Evolutionary conservation across 30 jellyfish, hydroid and myxozoan species (phyloP), one percentile per base, ranked within the genome.

Genomic region (Pelagia noctiluca): DNA sequence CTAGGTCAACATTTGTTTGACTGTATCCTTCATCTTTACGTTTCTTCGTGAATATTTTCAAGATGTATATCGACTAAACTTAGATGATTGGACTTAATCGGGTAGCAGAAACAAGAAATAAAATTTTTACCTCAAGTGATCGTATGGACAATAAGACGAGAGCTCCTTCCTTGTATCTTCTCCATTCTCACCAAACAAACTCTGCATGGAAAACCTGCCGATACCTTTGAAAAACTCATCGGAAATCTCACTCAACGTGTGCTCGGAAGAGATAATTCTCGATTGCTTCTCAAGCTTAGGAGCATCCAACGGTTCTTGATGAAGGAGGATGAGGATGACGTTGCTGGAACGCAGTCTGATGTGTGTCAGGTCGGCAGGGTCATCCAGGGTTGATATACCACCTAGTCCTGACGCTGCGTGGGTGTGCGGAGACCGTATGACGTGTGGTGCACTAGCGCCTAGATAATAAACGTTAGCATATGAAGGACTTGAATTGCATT

Each of bases 311-410:
- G 97, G 99, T 35, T 94, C 99, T 53, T 88, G 97, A 54, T 94
- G 99, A 28, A 94, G 90, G 7, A 94, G 86, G 37, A 88, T 53
- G 33, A 88, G 16, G 75, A 94, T 81, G 30, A 94, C 71, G 63
- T 94, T 88, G 76, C 90, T 94, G 19, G 99, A 75, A 35, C 96
- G 84, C n/a, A 88, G 35, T 63, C 72, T 83, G 30, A 88, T 37
- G 66, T 78, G 90, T 48, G 96, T 87, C 34, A 63, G 33, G 31
- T 94, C 96, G 5, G 90, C 52, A 8, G 91, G 52, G 54, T 94
- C 99, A 50, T 94, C 99, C 69, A 94, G 57, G 19, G 91, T 42
- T 3, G 97, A 69, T 47, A 94, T 52, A 1, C 96, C 97, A 13
- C 96, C 97, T 37, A 94, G 57, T 21, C 99, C 99, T 52, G 96